phyloP scores from a whole-genome alignment of 53 echinoderm and acorn worm genomes.

The Temnopleurus reevesii region DNA sequence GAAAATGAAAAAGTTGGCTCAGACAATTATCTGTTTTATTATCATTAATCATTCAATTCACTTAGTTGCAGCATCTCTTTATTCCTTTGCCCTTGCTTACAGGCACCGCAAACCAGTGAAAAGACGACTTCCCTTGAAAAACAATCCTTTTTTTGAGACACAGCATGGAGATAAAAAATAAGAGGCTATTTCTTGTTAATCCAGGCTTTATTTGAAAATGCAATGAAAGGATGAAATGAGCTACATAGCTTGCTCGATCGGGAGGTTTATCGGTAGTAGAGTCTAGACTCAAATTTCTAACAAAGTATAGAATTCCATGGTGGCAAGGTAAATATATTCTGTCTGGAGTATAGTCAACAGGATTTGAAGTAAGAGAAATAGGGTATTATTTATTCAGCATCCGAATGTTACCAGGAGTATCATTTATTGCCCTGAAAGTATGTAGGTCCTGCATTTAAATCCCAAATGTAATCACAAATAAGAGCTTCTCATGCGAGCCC shows the following conservation, averaged over 20 bases:
- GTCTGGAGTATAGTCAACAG: conserved; percentile 18
- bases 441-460: conserved; percentile 23
- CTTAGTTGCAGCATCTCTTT: not conserved
- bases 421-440: conserved; percentile 21
- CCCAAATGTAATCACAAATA: not conserved
- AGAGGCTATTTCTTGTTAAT: not conserved
- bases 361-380: conserved; percentile 7
- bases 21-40: not conserved
- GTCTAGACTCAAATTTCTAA: conserved; percentile 23
- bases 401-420: conserved; percentile 48
- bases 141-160: not conserved
- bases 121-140: not conserved
- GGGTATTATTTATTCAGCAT: conserved; percentile 17
- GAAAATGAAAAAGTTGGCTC: not conserved
- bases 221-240: not conserved
- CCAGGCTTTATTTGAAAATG: not conserved
- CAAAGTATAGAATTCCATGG: conserved; percentile 8
- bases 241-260: not conserved
- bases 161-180: not conserved
- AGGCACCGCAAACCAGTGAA: not conserved
- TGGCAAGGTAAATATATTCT: conserved; percentile 30
- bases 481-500: not conserved
- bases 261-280: not conserved
- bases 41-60: not conserved
- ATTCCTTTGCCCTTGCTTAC: not conserved